A percentile compares a stretch with the other conserved stretches of the same genome.
phyloP scores from a whole-genome alignment of 2,888 invertebrate genomes.

The Mechanitis messenoides region DNA sequence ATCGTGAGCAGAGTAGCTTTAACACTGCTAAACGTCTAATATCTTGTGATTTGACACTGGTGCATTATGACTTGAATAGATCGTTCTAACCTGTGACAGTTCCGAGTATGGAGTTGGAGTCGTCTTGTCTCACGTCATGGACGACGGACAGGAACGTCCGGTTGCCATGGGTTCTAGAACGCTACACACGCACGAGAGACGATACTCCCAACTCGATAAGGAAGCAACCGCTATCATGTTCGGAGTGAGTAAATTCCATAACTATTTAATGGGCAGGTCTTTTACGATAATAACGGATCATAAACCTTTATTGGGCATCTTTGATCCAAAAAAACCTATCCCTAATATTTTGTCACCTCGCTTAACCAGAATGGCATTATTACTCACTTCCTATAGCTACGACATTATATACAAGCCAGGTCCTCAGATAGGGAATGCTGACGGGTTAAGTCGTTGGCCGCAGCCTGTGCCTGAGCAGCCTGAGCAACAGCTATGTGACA shows the following conservation, averaged over 20 bases:
- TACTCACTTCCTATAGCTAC: constrained; percentile 27
- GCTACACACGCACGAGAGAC: constrained; percentile 12
- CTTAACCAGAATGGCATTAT: constrained; percentile 25
- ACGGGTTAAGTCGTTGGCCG: constrained; percentile 21
- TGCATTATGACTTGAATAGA: constrained; percentile 26
- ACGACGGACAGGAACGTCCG: constrained; percentile 23
- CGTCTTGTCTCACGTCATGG: constrained; percentile 19
- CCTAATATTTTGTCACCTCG: too few relatives aligned
- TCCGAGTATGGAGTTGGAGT: constrained; percentile 29
- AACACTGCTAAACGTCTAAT: constrained; percentile 17
- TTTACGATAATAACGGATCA: too few relatives aligned
- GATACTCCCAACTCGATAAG: too few relatives aligned
- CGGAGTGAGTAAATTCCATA: too few relatives aligned
- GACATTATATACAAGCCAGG: constrained; percentile 29
- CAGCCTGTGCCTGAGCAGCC: constrained; percentile 17
- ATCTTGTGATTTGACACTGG: constrained; percentile 19
- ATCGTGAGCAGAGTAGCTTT: constrained; percentile 25
- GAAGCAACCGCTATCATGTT: too few relatives aligned
- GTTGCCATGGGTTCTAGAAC: constrained; percentile 25
- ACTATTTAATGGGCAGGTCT: too few relatives aligned
- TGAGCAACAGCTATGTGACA: constrained; percentile 20
- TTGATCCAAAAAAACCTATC: too few relatives aligned
- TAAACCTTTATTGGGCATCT: too few relatives aligned
- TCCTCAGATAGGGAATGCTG: constrained; percentile 29
- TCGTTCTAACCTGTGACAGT: constrained; percentile 28